A percentile compares a stretch with the other conserved stretches of the same genome.
phyloP scores from a whole-genome alignment of 1,140 invertebrate genomes.

The Coelopa frigida region DNA sequence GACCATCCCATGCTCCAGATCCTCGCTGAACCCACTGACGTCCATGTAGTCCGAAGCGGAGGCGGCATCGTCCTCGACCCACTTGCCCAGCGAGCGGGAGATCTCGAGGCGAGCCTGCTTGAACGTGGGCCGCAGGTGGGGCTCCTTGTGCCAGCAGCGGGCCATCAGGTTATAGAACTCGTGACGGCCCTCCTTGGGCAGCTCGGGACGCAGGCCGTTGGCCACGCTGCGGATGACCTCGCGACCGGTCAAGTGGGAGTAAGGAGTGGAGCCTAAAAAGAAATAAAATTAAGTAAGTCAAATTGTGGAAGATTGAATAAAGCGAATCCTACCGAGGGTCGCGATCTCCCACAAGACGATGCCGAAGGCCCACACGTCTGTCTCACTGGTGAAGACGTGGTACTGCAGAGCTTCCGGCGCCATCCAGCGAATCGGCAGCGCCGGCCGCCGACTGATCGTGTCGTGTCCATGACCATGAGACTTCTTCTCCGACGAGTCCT shows the following conservation, averaged over 20 bases:
- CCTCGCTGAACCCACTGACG: constrained; percentile 67
- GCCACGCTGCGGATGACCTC: constrained; percentile 70
- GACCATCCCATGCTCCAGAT: constrained; percentile 47
- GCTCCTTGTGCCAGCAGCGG: constrained; percentile 68
- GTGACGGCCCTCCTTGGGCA: constrained; percentile 66
- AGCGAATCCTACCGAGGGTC: constrained; percentile 56
- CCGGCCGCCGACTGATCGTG: constrained; percentile 51
- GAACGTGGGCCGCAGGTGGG: constrained; percentile 65
- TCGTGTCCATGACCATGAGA: constrained; percentile 23
- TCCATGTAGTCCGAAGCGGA: constrained; percentile 68
- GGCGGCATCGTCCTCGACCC: constrained; percentile 59
- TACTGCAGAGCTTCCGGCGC: constrained; percentile 75
- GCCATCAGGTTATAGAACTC: constrained; percentile 69
- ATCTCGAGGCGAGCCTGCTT: constrained; percentile 60
- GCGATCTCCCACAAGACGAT: constrained; percentile 83
- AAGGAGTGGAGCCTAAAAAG: constrained; percentile 66
- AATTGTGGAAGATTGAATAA: background rate
- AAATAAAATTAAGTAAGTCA: background rate
- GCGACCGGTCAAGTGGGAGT: constrained; percentile 68
- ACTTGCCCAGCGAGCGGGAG: constrained; percentile 44
- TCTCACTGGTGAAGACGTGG: constrained; percentile 68
- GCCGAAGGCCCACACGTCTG: constrained; percentile 82
- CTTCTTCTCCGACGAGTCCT: constrained; percentile 20
- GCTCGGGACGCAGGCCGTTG: constrained; percentile 65
- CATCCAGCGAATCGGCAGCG: constrained; percentile 80